Percentiles rank a stretch among this genome's conserved stretches.
These are phyloP conservation scores for Nasonia oneida DNA, from an alignment of 2,888 invertebrate species.

Conservation along the genomic window DNA sequence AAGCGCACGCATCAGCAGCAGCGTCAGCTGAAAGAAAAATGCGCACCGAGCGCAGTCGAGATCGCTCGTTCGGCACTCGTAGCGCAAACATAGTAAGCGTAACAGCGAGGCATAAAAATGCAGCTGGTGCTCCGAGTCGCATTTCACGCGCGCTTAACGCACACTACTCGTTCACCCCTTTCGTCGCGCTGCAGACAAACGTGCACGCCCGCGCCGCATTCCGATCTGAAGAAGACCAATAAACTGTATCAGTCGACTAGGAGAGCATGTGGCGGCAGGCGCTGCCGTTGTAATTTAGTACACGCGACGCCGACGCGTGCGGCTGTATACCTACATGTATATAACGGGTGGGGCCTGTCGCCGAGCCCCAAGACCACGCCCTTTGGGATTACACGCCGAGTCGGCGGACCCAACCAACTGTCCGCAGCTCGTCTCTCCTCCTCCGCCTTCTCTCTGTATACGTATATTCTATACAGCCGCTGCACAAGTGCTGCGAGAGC, in stretches of 20 bases:
- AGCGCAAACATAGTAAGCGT: slow-evolving; percentile 71
- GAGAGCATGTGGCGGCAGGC: slow-evolving; percentile 67
- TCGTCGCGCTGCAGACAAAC: neutral
- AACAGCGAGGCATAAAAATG: slow-evolving; percentile 71
- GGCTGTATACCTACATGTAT: neutral
- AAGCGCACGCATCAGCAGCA: neutral
- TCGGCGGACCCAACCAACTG: neutral
- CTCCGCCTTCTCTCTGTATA: neutral
- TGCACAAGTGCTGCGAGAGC: neutral
- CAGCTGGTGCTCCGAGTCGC: slow-evolving; percentile 67
- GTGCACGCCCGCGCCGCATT: slow-evolving; percentile 70
- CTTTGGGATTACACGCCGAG: neutral
- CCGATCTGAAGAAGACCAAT: slow-evolving; percentile 77
- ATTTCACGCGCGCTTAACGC: neutral
- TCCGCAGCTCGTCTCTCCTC: slow-evolving; percentile 13
- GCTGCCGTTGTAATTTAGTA: slow-evolving; percentile 2
- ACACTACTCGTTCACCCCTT: neutral
- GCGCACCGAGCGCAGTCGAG: neutral
- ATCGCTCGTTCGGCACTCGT: slow-evolving; percentile 66
- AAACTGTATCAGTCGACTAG: slow-evolving; percentile 77
- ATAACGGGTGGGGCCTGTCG: slow-evolving; percentile 37
- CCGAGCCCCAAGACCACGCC: slow-evolving; percentile 19
- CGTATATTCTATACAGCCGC: neutral
- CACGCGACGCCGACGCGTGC: neutral
- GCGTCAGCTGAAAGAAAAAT: neutral